Conservation (phyloP, 2,797 vertebrate species). For the Meda fulgida region DNA sequence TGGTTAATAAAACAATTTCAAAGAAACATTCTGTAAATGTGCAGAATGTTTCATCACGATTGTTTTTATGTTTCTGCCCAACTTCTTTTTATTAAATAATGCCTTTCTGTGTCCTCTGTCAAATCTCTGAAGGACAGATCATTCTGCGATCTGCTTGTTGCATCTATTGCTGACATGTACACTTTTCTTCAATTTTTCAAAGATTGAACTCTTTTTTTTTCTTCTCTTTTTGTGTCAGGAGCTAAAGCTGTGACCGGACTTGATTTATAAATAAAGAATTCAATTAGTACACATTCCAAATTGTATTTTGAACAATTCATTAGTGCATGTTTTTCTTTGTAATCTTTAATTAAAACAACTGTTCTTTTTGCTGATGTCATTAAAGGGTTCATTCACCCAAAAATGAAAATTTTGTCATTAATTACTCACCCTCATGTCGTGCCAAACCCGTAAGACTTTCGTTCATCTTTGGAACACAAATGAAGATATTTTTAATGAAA, state of each 20-base stretch:
- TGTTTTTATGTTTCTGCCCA: conserved; percentile 29
- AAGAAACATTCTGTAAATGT: neutral
- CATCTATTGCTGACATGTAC: conserved; percentile 26
- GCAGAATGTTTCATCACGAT: neutral
- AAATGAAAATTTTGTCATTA: neutral
- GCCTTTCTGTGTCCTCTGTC: conserved; percentile 18
- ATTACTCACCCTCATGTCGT: neutral
- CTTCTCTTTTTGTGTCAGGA: neutral
- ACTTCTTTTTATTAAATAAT: conserved; percentile 17
- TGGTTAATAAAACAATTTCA: neutral
- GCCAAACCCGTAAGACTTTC: neutral
- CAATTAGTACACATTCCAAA: too few relatives aligned
- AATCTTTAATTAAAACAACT: neutral
- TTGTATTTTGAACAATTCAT: neutral
- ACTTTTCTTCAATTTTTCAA: neutral
- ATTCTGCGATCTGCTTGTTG: conserved; percentile 19
- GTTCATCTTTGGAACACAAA: neutral
- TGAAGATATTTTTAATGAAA: neutral
- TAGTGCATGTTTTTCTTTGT: neutral
- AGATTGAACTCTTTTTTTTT: neutral
- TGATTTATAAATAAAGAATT: neutral
- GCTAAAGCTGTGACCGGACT: neutral
- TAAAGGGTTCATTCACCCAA: neutral
- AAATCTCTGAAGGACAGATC: conserved; percentile 24
- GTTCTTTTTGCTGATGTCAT: neutral